Evolutionary conservation across 2,113 vertebrate species (phyloP), one percentile per base, ranked within the genome.

Genomic region (Ornithorhynchus anatinus): DNA sequence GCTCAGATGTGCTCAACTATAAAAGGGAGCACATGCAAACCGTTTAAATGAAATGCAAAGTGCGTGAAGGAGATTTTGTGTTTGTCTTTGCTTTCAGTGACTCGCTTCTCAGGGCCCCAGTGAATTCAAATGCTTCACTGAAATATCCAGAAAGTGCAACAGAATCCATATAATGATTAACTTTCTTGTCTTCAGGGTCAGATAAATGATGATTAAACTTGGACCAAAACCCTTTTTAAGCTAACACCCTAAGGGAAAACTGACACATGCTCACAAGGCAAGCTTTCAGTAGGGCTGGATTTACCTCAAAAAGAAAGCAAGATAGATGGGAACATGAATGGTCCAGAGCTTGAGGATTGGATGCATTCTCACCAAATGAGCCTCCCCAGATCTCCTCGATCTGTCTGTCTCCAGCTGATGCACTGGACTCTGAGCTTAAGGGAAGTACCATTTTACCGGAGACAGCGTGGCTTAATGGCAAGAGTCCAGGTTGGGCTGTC

Each of bases 121-220:
- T 91, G 86, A 87, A 40, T 54, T 75, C 75, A 79, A 85, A 84
- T 70, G 80, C 48, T 88, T 80, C 68, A 85, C 50, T 75, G 60
- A 83, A 90, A 87, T 84, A 40, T 35, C 84, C 54, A 75, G 85
- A 88, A 83, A 59, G 75, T 13, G 69, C 86, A 73, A 77, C 73
- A 74, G 76, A 70, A 82, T 82, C 73, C 80, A 69, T 81, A 86
- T 84, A 82, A 84, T 84, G 63, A 86, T 87, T 88, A 89, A 75
- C 52, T 81, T 86, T 82, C 50, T 50, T 77, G 75, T 42, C 87
- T 88, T 84, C 63, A 48, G 74, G 75, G 66, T 77, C 85, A 69
- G 56, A 84, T 82, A 90, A 86, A 85, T 70, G 77, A 84, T 85
- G 63, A 88, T 83, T 84, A 66, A 89, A 81, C 33, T 67, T 70